These are phyloP conservation scores for Heliconius sara DNA, from an alignment of 2,888 invertebrate species.

Conservation along the genomic window DNA sequence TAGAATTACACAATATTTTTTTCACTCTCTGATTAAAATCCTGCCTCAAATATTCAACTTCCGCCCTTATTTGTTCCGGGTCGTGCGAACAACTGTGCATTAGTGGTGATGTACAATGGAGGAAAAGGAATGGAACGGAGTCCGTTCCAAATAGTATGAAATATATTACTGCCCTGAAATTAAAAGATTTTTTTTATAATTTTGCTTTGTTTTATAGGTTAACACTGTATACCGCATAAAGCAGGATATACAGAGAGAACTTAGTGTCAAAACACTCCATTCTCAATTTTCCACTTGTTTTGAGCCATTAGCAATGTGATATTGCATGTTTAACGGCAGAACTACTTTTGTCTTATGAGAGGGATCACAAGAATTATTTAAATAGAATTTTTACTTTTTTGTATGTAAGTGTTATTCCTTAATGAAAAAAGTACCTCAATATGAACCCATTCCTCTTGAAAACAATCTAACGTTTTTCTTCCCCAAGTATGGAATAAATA, in stretches of 20 bases:
- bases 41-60: conserved; percentile 91
- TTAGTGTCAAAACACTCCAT: background rate
- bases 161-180: conserved; percentile 88
- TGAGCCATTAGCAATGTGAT: background rate
- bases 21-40: conserved; percentile 96
- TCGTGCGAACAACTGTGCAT: conserved; percentile 91
- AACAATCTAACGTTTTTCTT: too few species aligned
- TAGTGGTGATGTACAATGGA: conserved; percentile 83
- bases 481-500: too few species aligned
- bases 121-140: conserved; percentile 90
- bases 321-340: background rate
- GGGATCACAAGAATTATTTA: too few species aligned
- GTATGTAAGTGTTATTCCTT: too few species aligned
- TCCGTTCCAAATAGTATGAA: conserved; percentile 92
- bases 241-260: background rate
- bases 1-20: conserved; percentile 93
- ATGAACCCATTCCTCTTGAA: too few species aligned
- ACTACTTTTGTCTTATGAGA: background rate
- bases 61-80: conserved; percentile 89
- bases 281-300: too few species aligned
- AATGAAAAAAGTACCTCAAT: too few species aligned
- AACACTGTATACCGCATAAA: background rate
- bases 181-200: background rate
- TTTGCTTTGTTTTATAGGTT: background rate
- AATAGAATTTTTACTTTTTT: too few species aligned